These are phyloP conservation scores for Wiebesia pumilae DNA, from an alignment of 1,140 invertebrate genomes.

Conservation along the genomic window DNA sequence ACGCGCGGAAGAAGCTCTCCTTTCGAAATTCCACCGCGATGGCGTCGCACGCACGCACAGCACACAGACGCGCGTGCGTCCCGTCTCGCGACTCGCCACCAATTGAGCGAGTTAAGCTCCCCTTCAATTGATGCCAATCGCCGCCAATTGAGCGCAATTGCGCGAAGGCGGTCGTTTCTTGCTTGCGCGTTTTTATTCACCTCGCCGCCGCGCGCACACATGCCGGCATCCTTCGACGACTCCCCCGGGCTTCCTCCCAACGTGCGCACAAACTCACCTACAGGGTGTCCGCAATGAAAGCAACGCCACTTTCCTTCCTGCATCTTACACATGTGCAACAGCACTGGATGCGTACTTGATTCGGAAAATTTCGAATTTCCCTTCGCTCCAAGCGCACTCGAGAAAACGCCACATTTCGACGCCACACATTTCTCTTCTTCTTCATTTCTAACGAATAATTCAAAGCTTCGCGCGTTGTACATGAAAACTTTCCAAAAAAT, in stretches of 20 bases:
- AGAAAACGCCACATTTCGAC: too few species aligned
- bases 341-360: too few species aligned
- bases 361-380: too few species aligned
- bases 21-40: neutral
- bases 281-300: neutral
- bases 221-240: neutral
- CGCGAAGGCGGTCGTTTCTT: conserved; percentile 35
- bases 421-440: too few species aligned
- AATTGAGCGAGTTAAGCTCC: conserved; percentile 51
- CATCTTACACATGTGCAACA: too few species aligned
- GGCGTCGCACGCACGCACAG: neutral
- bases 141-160: conserved; percentile 52
- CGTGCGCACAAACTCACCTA: neutral
- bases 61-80: neutral
- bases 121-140: conserved; percentile 49
- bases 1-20: neutral
- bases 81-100: conserved; percentile 31
- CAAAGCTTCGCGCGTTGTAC: too few species aligned
- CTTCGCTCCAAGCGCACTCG: too few species aligned
- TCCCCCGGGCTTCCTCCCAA: neutral
- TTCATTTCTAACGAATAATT: too few species aligned
- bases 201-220: neutral
- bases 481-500: too few species aligned
- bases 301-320: too few species aligned
- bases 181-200: conserved; percentile 36